Evolutionary conservation across 2,113 vertebrate genomes (phyloP).

Genomic region (Neodontobutis hainanensis): DNA sequence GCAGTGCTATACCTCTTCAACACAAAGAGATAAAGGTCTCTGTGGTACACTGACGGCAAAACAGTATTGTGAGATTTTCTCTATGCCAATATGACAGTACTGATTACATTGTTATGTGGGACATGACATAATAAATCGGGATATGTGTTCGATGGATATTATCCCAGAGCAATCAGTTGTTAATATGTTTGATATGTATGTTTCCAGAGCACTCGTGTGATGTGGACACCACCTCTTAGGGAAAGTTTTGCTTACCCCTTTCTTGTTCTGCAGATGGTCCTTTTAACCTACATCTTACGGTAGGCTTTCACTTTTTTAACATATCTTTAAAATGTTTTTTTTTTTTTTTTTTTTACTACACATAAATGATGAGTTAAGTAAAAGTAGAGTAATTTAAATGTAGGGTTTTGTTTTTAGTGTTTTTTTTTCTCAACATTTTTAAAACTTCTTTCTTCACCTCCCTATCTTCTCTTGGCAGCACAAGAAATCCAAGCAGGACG

Average conservation of each 20-base stretch:
- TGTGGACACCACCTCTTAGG: slow-evolving; percentile 97
- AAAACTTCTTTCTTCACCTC: background rate
- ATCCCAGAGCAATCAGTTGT: background rate
- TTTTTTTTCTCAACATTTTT: too few species aligned
- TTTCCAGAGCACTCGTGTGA: slow-evolving; percentile 91
- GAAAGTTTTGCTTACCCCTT: slow-evolving; percentile 98
- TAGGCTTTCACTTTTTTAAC: slow-evolving; percentile 59
- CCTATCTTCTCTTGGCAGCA: slow-evolving; percentile 68
- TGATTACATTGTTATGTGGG: background rate
- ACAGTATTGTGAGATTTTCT: too few species aligned
- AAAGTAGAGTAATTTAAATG: too few species aligned
- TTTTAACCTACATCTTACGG: slow-evolving; percentile 95
- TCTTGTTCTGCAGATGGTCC: slow-evolving; percentile 95
- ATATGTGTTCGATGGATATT: background rate
- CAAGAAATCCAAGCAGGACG: slow-evolving; percentile 80
- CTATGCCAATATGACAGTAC: too few species aligned
- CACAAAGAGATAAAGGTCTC: too few species aligned
- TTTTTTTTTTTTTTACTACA: too few species aligned
- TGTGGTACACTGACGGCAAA: too few species aligned
- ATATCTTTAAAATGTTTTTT: too few species aligned
- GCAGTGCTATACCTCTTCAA: too few species aligned
- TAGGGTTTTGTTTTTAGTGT: too few species aligned
- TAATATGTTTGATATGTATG: background rate
- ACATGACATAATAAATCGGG: background rate
- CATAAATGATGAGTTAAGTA: too few species aligned